Evolutionary conservation across 2,888 invertebrate species (phyloP), one percentile per base, ranked within the genome.

Genomic region (Cancer borealis): DNA sequence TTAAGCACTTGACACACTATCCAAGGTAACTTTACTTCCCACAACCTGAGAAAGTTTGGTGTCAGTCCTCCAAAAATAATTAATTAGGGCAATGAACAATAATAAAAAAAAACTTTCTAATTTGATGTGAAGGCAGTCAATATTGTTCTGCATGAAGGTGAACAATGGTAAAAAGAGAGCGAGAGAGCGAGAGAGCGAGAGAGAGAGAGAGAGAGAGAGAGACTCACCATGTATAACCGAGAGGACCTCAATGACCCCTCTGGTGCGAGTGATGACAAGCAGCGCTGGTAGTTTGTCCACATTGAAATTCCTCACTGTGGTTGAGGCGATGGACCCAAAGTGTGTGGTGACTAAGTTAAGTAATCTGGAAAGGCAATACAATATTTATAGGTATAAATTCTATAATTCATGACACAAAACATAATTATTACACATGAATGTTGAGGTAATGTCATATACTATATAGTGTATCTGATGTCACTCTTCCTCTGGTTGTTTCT

Each of bases 221-320:
- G 8, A 96, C 96, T 97, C 96, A 95, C 95, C 96, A 90, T 96
- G 95, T 66, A 96, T 94, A 17, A 95, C 96, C 10, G 93, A 93
- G 54, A 96, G 91, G 17, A 96, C 95, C 97, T 99, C 99, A 8
- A 98, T 99, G 96, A 98, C 98, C 93, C 98, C 98, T 96, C 99
- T 97, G 96, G 98, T 98, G 96, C 98, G 97, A 97, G 98, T 98
- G 96, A 99, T 98, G 96, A 99, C 97, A 96, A 99, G 97, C 95
- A 99, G 97, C 95, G 98, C 98, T 46, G 99, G 99, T 96, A 99
- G 97, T 96, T 98, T 98, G 96, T 99, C 99, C 96, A 98, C 97
- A 92, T 98, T 98, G 96, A 99, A 98, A 97, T 98, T 98, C 96
- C 98, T 97, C 96, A 99, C 95, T 47, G 98, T 98, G 97, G 98